Percentiles rank a stretch among this genome's conserved stretches.
These are phyloP conservation scores for Poeciliopsis prolifica DNA, from an alignment of 2,113 vertebrate species.

Conservation along the genomic window DNA sequence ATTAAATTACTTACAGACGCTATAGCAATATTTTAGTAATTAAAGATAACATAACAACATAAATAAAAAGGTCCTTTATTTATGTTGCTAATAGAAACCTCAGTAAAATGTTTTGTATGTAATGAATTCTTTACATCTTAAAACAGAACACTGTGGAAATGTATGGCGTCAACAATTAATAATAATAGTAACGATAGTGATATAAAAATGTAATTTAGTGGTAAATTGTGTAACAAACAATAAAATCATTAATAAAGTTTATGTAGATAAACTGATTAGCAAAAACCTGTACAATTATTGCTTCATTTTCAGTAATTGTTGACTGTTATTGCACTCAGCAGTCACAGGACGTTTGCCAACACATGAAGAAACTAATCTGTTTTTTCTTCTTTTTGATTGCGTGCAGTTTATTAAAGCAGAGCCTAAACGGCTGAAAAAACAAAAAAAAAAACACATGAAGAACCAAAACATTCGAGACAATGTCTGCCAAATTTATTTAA, in stretches of 20 bases:
- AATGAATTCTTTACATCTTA: background rate
- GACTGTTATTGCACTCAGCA: background rate
- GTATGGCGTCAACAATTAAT: no score
- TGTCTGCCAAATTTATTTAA: slow-evolving; percentile 71
- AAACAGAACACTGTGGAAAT: no score
- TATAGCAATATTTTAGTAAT: no score
- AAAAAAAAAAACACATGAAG: background rate
- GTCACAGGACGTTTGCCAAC: slow-evolving; percentile 8
- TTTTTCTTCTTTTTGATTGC: background rate
- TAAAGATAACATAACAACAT: no score
- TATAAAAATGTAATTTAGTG: no score
- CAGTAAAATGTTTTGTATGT: background rate
- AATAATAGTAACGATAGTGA: no score
- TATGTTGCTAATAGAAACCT: background rate
- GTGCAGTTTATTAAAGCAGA: background rate
- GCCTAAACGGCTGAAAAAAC: background rate
- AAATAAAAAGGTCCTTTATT: no score
- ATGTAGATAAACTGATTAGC: no score
- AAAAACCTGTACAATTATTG: no score
- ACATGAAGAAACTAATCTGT: background rate
- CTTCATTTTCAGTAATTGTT: background rate
- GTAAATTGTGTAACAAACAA: no score
- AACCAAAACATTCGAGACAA: background rate
- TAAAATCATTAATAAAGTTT: no score
- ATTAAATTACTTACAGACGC: no score